A percentile compares a stretch with the other conserved stretches of the same genome.
These are phyloP conservation scores for Mus spicilegus DNA, from an alignment of 2,113 vertebrate species.

Conservation along the genomic window DNA sequence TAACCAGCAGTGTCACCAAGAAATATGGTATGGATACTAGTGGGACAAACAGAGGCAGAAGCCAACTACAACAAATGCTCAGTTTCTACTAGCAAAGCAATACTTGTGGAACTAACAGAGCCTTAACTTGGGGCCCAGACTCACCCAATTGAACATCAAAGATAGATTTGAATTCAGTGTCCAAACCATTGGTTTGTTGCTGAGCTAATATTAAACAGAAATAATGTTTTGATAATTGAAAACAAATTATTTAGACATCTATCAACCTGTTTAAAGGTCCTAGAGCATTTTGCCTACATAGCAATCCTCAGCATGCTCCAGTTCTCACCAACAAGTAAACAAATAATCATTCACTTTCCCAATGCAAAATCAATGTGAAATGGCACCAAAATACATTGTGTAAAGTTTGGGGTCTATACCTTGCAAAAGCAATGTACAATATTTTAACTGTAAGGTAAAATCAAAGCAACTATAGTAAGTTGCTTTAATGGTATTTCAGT, in stretches of 20 bases:
- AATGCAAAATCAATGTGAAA: slow-evolving; percentile 47
- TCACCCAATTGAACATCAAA: neutral
- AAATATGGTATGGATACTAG: neutral
- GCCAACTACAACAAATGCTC: neutral
- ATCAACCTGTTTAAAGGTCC: slow-evolving; percentile 12
- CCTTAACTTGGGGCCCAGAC: neutral
- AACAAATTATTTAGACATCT: neutral
- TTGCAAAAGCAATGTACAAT: slow-evolving; percentile 48
- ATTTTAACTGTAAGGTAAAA: slow-evolving; percentile 31
- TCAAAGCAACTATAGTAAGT: slow-evolving; percentile 49
- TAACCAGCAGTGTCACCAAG: neutral
- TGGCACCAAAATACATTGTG: slow-evolving; percentile 47
- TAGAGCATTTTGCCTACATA: slow-evolving; percentile 2
- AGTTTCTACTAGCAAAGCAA: neutral
- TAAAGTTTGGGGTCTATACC: neutral
- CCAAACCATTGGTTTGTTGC: neutral
- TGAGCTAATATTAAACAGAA: neutral
- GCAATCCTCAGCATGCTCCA: neutral
- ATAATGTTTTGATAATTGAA: neutral
- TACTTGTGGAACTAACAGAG: neutral
- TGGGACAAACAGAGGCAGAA: neutral
- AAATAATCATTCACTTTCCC: slow-evolving; percentile 15
- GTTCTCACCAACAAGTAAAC: slow-evolving; percentile 27
- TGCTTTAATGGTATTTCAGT: neutral
- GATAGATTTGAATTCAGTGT: neutral